phyloP scores from a whole-genome alignment of 2,888 invertebrate genomes.

The Sthenelais limicola region DNA sequence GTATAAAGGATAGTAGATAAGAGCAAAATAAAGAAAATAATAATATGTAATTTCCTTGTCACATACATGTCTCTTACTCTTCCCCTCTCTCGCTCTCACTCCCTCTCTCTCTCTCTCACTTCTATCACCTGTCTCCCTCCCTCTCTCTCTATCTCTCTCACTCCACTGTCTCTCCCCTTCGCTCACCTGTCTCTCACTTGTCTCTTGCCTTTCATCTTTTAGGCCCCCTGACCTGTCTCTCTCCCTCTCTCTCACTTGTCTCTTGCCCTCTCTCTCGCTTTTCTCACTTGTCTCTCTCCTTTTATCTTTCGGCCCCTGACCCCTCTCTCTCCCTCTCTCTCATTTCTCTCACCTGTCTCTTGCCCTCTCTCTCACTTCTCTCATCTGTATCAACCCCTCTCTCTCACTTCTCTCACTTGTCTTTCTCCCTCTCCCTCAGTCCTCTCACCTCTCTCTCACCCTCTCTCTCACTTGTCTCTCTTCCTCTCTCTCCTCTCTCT shows the following conservation, averaged over 20 bases:
- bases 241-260: not conserved
- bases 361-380: not conserved
- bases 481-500: not conserved
- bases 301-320: not conserved
- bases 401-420: not conserved
- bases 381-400: not conserved
- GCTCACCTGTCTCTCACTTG: not conserved
- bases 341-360: not conserved
- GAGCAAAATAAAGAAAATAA: no score
- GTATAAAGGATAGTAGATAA: no score
- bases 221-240: not conserved
- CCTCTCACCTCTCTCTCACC: not conserved
- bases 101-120: no score
- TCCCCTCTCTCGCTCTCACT: no score
- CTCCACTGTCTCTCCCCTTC: not conserved
- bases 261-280: not conserved
- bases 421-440: not conserved
- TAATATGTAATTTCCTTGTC: no score
- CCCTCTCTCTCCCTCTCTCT: slow-evolving; percentile 4
- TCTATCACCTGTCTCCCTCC: not conserved
- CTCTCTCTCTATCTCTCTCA: not conserved
- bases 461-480: not conserved
- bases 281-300: not conserved
- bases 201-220: not conserved
- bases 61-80: no score